A percentile compares a stretch with the other conserved stretches of the same genome.
Evolutionary conservation across 23 tunicate species (phyloP).

Genomic region (Styela clava): DNA sequence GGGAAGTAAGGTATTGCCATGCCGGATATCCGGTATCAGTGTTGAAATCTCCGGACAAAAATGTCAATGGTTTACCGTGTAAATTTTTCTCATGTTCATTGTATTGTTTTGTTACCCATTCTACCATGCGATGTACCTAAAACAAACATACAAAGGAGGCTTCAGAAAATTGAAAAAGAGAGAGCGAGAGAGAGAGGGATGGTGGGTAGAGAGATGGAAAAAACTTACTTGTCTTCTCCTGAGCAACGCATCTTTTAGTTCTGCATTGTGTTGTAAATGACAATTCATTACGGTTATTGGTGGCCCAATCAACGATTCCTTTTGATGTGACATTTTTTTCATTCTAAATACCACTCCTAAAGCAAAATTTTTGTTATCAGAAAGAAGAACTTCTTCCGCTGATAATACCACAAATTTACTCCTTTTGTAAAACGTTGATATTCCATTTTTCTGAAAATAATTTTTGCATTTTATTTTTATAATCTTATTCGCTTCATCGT

Average conservation of each 20-base stretch:
- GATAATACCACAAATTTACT: neutral
- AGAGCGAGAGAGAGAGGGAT: no score
- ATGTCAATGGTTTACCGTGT: neutral
- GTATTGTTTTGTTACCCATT: neutral
- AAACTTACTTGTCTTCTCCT: neutral
- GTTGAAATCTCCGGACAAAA: slow-evolving; percentile 8
- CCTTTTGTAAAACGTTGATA: neutral
- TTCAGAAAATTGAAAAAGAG: no score
- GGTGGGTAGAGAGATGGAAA: neutral
- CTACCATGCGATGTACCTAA: neutral
- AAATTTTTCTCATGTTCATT: neutral
- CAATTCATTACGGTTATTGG: neutral
- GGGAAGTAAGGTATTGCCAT: neutral
- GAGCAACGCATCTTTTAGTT: neutral
- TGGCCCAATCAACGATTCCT: neutral
- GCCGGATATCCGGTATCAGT: neutral
- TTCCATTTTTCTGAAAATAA: neutral
- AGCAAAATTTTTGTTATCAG: neutral
- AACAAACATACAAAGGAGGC: no score
- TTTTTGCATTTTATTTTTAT: no score
- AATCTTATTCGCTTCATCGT: no score
- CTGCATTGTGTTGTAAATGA: neutral
- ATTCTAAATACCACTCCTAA: neutral
- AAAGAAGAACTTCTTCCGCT: neutral
- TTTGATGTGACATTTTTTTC: neutral